A percentile compares a stretch with the other conserved stretches of the same genome.
Conservation (phyloP, 2,113 vertebrate genomes). For the Trogon melanurus region DNA sequence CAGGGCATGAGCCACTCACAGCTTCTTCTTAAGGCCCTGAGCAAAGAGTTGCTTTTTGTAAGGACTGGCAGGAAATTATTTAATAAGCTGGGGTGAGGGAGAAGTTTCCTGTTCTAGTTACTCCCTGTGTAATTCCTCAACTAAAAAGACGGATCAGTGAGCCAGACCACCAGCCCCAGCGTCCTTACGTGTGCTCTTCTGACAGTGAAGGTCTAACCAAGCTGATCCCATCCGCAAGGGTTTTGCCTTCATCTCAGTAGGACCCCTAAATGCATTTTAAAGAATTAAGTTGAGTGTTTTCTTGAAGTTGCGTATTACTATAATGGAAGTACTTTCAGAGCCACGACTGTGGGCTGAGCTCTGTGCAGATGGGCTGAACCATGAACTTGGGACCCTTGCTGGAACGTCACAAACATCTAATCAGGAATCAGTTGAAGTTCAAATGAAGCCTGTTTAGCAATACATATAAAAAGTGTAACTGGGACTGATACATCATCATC, state of each 20-base stretch:
- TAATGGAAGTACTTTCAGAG: background rate
- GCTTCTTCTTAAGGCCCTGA: slow-evolving; percentile 62
- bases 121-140: background rate
- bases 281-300: background rate
- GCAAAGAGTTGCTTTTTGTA: slow-evolving; percentile 63
- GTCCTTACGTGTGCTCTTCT: accelerated
- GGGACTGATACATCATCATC: background rate
- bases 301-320: background rate
- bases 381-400: background rate
- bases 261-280: background rate
- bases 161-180: background rate
- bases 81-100: slow-evolving; percentile 67
- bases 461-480: background rate
- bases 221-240: background rate
- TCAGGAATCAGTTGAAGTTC: background rate
- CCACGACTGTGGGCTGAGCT: background rate
- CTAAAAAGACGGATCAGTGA: background rate
- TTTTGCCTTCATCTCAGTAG: background rate
- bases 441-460: background rate
- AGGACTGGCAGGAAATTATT: slow-evolving; percentile 78
- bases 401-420: background rate
- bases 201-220: background rate
- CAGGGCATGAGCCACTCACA: slow-evolving; percentile 56
- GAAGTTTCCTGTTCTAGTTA: slow-evolving; percentile 49
- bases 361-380: background rate